These are phyloP conservation scores for Liopterus haemorrhoidalis DNA, from an alignment of 2,888 invertebrate genomes.

Conservation along the genomic window DNA sequence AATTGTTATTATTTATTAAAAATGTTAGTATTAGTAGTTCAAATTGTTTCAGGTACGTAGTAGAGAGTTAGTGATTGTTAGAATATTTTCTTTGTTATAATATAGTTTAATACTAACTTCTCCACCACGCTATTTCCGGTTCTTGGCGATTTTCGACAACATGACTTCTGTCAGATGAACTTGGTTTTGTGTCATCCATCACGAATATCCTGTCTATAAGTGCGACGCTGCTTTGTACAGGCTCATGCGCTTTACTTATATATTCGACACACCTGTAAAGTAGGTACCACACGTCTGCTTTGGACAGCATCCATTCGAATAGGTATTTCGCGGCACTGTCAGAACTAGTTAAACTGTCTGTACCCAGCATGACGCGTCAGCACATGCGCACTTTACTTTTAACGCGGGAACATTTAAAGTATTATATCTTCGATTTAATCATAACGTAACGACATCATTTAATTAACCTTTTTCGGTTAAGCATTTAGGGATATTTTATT, in stretches of 20 bases:
- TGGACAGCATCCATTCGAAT: constrained; percentile 57
- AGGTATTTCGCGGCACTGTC: constrained; percentile 11
- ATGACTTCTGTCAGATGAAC: constrained; percentile 27
- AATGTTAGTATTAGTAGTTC: no score
- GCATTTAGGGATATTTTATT: no score
- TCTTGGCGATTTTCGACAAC: constrained; percentile 37
- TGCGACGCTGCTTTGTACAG: constrained; percentile 47
- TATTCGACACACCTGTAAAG: constrained; percentile 58
- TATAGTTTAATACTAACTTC: constrained; percentile 34
- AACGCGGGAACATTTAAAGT: not conserved
- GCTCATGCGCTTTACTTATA: constrained; percentile 46
- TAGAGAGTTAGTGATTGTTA: not conserved
- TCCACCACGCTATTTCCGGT: constrained; percentile 19
- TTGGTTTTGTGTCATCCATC: constrained; percentile 43
- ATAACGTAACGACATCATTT: no score
- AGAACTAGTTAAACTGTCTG: no score
- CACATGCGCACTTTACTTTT: not conserved
- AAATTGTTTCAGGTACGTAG: not conserved
- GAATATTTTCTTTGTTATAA: not conserved
- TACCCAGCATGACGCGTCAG: no score
- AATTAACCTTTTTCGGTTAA: no score
- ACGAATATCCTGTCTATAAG: constrained; percentile 65
- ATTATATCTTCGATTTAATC: no score
- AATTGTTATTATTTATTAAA: no score
- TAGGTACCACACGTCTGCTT: constrained; percentile 56